A percentile compares a stretch with the other conserved stretches of the same genome.
Conservation (phyloP, 2,113 vertebrate species). For the Arvicanthis niloticus region DNA sequence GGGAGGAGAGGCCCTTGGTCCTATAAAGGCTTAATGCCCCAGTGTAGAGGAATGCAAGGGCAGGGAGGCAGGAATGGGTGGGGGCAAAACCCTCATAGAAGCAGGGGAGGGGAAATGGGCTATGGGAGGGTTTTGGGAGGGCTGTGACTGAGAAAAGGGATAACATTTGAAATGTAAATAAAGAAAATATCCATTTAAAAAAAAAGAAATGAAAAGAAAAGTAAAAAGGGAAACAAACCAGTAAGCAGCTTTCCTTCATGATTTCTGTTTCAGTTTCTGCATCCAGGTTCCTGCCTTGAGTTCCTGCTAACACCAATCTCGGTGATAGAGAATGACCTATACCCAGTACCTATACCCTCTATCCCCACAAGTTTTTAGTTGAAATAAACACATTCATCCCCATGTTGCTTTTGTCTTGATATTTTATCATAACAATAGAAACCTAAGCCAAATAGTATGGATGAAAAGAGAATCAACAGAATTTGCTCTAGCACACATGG, state of each 20-base stretch:
- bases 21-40: too few relatives aligned
- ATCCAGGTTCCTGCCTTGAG: background rate
- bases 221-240: background rate
- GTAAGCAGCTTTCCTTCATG: background rate
- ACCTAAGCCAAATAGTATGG: background rate
- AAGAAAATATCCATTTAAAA: too few relatives aligned
- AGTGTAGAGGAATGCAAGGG: too few relatives aligned
- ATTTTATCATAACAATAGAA: background rate
- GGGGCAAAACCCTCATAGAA: too few relatives aligned
- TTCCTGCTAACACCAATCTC: accelerated
- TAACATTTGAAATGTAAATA: too few relatives aligned
- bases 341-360: too few relatives aligned
- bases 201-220: too few relatives aligned
- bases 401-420: background rate
- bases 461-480: background rate
- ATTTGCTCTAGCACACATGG: background rate
- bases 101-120: too few relatives aligned
- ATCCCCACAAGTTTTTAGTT: background rate
- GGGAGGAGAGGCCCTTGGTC: too few relatives aligned
- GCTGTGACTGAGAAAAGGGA: too few relatives aligned
- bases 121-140: too few relatives aligned
- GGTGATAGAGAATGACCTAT: background rate
- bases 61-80: too few relatives aligned
- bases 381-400: background rate
- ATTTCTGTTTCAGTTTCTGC: background rate